Conservation (phyloP, 1,140 invertebrate genomes). For the Leguminivora glycinivorella region DNA sequence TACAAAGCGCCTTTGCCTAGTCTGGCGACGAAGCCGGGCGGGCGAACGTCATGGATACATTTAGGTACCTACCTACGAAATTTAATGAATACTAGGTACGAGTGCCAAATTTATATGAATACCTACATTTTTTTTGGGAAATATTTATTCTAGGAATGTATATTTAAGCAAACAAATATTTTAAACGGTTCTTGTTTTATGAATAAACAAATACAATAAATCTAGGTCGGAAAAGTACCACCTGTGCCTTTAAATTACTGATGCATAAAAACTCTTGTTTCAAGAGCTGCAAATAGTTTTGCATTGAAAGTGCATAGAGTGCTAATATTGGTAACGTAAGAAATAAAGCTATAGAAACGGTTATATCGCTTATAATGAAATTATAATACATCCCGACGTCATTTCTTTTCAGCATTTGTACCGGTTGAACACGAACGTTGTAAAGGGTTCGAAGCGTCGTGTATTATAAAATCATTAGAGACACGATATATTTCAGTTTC, state of each 20-base stretch:
- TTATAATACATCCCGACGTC: too few species aligned
- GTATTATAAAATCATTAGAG: too few species aligned
- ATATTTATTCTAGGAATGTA: neutral
- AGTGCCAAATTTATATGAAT: neutral
- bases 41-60: neutral
- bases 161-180: neutral
- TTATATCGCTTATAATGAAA: too few species aligned
- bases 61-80: neutral
- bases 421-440: too few species aligned
- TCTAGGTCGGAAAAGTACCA: neutral
- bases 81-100: neutral
- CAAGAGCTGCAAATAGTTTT: neutral
- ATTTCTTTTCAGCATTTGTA: too few species aligned
- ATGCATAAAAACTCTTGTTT: neutral
- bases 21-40: slow-evolving; percentile 1
- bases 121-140: neutral
- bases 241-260: neutral
- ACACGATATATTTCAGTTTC: too few species aligned
- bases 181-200: neutral
- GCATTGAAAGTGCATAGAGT: neutral
- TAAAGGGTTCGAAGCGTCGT: too few species aligned
- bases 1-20: slow-evolving; percentile 3
- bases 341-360: too few species aligned
- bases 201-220: neutral
- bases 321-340: too few species aligned